These are phyloP conservation scores for Ceuthmochares aereus DNA, from an alignment of 2,113 vertebrate genomes.

Conservation along the genomic window DNA sequence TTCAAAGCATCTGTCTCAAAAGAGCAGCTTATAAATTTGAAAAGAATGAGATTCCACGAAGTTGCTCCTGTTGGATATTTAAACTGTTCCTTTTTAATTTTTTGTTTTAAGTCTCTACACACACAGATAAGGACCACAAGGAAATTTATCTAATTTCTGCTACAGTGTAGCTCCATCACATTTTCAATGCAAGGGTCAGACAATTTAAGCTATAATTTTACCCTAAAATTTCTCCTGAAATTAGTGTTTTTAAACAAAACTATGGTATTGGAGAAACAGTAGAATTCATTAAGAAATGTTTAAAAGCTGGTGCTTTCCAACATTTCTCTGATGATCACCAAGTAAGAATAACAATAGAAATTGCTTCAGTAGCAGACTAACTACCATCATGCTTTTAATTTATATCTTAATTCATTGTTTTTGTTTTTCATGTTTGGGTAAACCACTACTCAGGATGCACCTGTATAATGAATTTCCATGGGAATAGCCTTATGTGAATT, in stretches of 20 bases:
- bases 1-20: background rate
- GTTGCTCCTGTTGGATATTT: background rate
- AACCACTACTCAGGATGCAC: slow-evolving; percentile 4
- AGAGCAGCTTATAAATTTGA: background rate
- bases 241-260: slow-evolving; percentile 36
- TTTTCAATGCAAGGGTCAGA: slow-evolving; percentile 39
- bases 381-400: slow-evolving; percentile 16
- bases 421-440: slow-evolving; percentile 25
- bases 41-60: background rate
- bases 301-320: background rate
- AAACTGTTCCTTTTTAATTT: background rate
- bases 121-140: background rate
- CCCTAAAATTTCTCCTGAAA: background rate
- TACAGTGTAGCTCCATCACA: background rate
- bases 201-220: slow-evolving; percentile 6
- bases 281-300: slow-evolving; percentile 23
- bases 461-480: slow-evolving; percentile 17
- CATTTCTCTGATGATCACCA: slow-evolving; percentile 1
- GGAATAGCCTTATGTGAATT: background rate
- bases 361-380: background rate
- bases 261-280: slow-evolving; percentile 19
- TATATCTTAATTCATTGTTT: slow-evolving; percentile 22
- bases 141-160: background rate
- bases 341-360: slow-evolving; percentile 3
- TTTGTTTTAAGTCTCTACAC: background rate